A percentile compares a stretch with the other conserved stretches of the same genome.
Evolutionary conservation across 2,113 vertebrate genomes (phyloP).

Genomic region (Gallinago jamesoni): DNA sequence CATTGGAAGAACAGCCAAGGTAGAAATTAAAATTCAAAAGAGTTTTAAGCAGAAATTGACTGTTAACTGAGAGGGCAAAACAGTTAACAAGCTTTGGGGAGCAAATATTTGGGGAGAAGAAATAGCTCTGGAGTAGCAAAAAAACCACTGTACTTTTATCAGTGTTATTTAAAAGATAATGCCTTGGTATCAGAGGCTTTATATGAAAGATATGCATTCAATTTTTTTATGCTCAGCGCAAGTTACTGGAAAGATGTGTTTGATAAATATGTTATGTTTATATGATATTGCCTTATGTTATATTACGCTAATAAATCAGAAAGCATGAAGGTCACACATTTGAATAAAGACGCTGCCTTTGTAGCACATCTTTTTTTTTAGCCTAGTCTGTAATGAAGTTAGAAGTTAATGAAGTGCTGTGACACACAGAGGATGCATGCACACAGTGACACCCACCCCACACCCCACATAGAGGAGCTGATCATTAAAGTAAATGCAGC

Average conservation of each 20-base stretch:
- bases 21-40: not conserved
- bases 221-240: not conserved
- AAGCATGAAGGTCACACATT: conserved; percentile 20
- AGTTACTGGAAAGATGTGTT: not conserved
- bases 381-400: conserved; percentile 10
- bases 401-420: conserved; percentile 49
- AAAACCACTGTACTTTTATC: not conserved
- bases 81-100: not conserved
- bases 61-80: not conserved
- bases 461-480: not conserved
- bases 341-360: not conserved
- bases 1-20: not conserved
- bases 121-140: not conserved
- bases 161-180: not conserved
- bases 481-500: not conserved
- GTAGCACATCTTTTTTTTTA: not conserved
- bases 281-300: not conserved
- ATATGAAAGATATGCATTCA: not conserved
- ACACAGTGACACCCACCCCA: too few species aligned
- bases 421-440: not conserved
- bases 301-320: conserved; percentile 49
- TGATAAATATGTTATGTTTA: conserved; percentile 25
- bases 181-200: not conserved
- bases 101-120: not conserved
- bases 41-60: not conserved